phyloP scores from a whole-genome alignment of 1,140 invertebrate genomes.

The Venustaconcha ellipsiformis region DNA sequence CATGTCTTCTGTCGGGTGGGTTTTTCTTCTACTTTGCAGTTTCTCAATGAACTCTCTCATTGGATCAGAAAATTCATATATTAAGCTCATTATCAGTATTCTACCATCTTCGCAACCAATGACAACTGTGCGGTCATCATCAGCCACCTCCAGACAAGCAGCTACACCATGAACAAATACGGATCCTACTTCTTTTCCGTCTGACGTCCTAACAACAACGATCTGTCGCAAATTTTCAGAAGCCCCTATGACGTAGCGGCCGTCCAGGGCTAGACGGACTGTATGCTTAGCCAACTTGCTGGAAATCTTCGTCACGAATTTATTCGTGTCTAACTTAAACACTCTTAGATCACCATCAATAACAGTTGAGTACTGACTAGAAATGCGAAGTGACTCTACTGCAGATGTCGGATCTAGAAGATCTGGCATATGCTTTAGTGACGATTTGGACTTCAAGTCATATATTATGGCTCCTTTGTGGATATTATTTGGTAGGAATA shows the following conservation, averaged over 20 bases:
- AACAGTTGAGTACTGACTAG: constrained; percentile 24
- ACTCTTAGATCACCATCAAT: constrained; percentile 48
- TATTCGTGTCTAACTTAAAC: constrained; percentile 29
- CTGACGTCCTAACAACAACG: constrained; percentile 42
- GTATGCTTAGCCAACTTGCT: constrained; percentile 28
- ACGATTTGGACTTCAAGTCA: constrained; percentile 39
- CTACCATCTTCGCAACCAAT: constrained; percentile 61
- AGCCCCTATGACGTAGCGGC: constrained; percentile 49
- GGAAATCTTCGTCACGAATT: constrained; percentile 22
- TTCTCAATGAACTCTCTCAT: constrained; percentile 51
- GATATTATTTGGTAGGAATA: constrained; percentile 35
- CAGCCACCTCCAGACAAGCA: constrained; percentile 46
- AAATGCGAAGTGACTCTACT: constrained; percentile 33
- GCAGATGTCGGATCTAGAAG: constrained; percentile 37
- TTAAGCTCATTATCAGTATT: constrained; percentile 53
- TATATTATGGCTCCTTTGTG: constrained; percentile 53
- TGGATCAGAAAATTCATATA: constrained; percentile 55
- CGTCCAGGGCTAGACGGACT: constrained; percentile 44
- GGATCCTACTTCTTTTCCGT: constrained; percentile 43
- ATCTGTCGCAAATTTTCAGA: constrained; percentile 34
- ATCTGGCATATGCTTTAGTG: constrained; percentile 42
- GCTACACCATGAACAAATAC: constrained; percentile 57
- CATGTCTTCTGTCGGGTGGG: constrained; percentile 3
- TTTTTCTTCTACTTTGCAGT: constrained; percentile 39
- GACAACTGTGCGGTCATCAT: constrained; percentile 61